Evolutionary conservation across 1,140 invertebrate genomes (phyloP), one percentile per base, ranked within the genome.

Genomic region (Drosophila ananassae): DNA sequence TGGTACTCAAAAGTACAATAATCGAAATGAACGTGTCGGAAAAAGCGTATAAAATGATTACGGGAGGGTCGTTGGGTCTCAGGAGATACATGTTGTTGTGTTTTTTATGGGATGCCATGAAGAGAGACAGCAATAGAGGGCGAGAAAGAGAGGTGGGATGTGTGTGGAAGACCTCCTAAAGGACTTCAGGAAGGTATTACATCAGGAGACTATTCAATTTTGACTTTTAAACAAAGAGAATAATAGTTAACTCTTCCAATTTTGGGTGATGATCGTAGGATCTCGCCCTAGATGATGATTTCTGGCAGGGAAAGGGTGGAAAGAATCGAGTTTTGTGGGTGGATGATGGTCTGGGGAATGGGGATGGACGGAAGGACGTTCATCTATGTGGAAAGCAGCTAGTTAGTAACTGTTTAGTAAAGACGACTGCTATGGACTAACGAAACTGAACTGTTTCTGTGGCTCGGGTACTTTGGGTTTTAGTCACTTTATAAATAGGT

Each of bases 381-480:
- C 12, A 25, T 62, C 63, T 68, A 68, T 50, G 50, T 48, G 44
- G 41, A 47, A 69, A 57, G 64, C 67, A 71, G 52, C 67, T 69
- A 69, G 52, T 60, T 66, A 66, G 48, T 32, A 75, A 52, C 72
- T 75, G 71, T 74, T 74, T 7, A 28, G 25, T 28, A 28, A 28
- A 47, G 72, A 58, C 53, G 53, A 54, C 62, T 67, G 51, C 72
- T 75, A 76, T 54, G 73, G 53, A 46, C 60, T 75, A 75, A 54
- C 60, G 55, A 67, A 67, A 53, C 50, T 64, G 44, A 66, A 47
- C 52, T 57, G 72, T 55, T 74, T 50, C 41, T 73, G 46, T 61
- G 69, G 67, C 32, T 73, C 41, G 32, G 51, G 51, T 73, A 37
- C 34, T 62, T 8, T 64, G 37, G 47, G 72, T 54, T 52, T 74